Evolutionary conservation across 2,797 vertebrate species (phyloP).

Genomic region (Phoxinus dragarum): DNA sequence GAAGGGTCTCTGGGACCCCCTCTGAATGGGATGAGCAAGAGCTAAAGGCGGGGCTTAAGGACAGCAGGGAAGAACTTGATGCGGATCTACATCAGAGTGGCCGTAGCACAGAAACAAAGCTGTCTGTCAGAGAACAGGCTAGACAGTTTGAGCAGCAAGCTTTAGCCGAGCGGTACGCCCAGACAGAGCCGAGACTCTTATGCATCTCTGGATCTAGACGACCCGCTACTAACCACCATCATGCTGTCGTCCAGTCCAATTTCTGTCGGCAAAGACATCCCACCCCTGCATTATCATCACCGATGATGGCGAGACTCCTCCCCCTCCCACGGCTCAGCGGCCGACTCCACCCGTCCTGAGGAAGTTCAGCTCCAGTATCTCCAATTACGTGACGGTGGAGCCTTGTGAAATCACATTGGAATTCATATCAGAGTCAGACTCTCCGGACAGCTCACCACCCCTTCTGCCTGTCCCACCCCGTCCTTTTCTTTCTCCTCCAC

Average conservation of each 20-base stretch:
- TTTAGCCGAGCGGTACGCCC: constrained; percentile 74
- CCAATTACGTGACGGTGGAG: constrained; percentile 75
- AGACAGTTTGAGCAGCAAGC: constrained; percentile 84
- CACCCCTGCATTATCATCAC: constrained; percentile 77
- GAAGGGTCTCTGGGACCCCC: constrained; percentile 79
- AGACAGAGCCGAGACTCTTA: constrained; percentile 72
- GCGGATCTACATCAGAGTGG: constrained; percentile 61
- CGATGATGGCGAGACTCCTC: constrained; percentile 70
- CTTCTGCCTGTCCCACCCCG: constrained; percentile 60
- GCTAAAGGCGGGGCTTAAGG: constrained; percentile 66
- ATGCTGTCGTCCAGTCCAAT: constrained; percentile 70
- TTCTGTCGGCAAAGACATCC: constrained; percentile 68
- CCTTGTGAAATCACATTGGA: constrained; percentile 78
- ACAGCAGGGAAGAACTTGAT: constrained; percentile 57
- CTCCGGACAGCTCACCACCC: constrained; percentile 72
- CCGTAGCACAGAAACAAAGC: constrained; percentile 68
- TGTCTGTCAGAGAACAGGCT: constrained; percentile 86
- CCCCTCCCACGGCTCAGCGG: constrained; percentile 69
- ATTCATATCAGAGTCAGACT: constrained; percentile 82
- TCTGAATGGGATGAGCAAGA: constrained; percentile 80
- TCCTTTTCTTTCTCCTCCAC: constrained; percentile 56
- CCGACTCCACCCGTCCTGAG: constrained; percentile 79
- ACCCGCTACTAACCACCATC: constrained; percentile 75
- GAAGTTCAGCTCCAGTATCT: constrained; percentile 77
- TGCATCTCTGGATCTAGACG: constrained; percentile 70